These are phyloP conservation scores for Ericerus pela DNA, from an alignment of 1,140 invertebrate species.

Conservation along the genomic window DNA sequence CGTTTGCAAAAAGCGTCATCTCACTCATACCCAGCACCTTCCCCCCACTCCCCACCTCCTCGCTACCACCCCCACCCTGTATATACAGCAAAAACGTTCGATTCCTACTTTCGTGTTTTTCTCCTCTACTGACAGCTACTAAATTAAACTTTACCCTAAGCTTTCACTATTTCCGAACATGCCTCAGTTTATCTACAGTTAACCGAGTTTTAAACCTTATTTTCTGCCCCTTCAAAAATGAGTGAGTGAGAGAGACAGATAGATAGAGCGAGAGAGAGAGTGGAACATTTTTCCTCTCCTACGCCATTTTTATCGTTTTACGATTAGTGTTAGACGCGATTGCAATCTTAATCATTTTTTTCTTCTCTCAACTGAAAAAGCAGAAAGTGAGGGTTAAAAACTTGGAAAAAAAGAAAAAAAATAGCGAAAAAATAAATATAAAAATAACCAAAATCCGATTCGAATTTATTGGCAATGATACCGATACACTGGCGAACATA, in stretches of 20 bases:
- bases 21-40: no score
- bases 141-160: conserved; percentile 12
- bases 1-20: conserved; percentile 11
- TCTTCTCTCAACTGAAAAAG: no score
- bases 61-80: background rate
- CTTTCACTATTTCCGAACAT: conserved; percentile 11
- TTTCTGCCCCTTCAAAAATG: no score
- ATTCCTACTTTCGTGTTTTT: conserved; percentile 10
- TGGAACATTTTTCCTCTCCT: background rate
- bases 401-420: no score
- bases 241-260: no score
- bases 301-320: conserved; percentile 5
- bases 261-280: no score
- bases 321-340: conserved; percentile 11
- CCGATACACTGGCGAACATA: no score
- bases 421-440: no score
- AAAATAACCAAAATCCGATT: no score
- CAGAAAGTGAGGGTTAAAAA: no score
- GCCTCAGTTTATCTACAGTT: conserved; percentile 10
- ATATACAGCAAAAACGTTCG: conserved; percentile 5
- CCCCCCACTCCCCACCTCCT: no score
- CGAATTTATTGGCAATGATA: no score
- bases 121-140: conserved; percentile 10
- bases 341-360: conserved; percentile 12
- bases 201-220: conserved; percentile 12